Evolutionary conservation across 2,888 invertebrate species (phyloP), one percentile per base, ranked within the genome.

Genomic region (Lithosia quadra): DNA sequence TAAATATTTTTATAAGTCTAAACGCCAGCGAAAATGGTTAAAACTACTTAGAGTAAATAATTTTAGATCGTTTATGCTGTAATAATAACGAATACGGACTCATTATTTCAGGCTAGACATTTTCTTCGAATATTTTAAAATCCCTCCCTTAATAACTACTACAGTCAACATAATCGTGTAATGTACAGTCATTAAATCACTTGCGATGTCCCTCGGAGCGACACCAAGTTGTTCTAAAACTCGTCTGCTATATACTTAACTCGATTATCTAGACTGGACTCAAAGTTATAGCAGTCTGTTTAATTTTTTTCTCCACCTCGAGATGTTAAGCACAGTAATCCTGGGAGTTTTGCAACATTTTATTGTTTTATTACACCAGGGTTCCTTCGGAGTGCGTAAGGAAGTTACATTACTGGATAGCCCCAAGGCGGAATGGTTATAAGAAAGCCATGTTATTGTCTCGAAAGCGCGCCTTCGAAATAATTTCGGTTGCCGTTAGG

Each of bases 361-460:
- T 86, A 90, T 90, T 89, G 89, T 90, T 91, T 90, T 90, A 89
- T 90, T 89, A 83, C 84, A 77, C 81, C 75, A 75, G 70, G 72
- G 77, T 81, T 80, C 79, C 73, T 68, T 65, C 78, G 76, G 70
- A 79, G 81, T 86, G 84, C 87, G 88, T 88, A 87, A 87, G 87
- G 82, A 86, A 86, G 86, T 81, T 86, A 86, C 83, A 84, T 86
- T 86, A 87, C 84, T 72, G 83, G 76, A 84, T 85, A 82, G 88
- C 88, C 87, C 81, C 81, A 74, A 79, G 83, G 87, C 84, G 76
- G 79, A 82, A 86, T 81, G 85, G 87, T 86, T 90, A 88, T 89
- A 92, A 91, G 88, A 89, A 89, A 86, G 83, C 85, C 84, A 90
- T 89, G 92, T 92, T 91, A 91, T 88, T 86, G 88, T 86, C 86